Evolutionary conservation across 2,797 vertebrate genomes (phyloP).

Genomic region (Amniataba percoides): DNA sequence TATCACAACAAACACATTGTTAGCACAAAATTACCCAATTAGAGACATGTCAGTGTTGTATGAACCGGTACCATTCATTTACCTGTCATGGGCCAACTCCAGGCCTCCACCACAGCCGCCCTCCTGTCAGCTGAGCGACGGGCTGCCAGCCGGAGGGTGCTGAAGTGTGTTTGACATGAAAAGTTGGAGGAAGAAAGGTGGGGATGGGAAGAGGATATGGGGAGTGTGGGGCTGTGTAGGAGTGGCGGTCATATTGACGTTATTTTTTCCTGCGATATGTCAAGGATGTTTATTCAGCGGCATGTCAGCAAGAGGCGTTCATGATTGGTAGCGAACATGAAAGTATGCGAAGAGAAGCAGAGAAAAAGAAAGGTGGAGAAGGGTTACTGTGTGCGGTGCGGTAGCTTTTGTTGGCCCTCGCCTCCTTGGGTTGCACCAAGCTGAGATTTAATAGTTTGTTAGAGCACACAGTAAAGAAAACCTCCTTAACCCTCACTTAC

Average conservation of each 20-base stretch:
- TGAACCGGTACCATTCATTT: conserved; percentile 63
- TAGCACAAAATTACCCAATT: conserved; percentile 61
- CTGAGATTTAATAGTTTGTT: background rate
- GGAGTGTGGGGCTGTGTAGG: conserved; percentile 49
- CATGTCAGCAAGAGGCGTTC: conserved; percentile 29
- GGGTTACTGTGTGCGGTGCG: background rate
- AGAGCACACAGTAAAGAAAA: conserved; percentile 1
- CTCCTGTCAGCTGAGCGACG: conserved; percentile 66
- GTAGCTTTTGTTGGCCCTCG: background rate
- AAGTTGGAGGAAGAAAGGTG: conserved; percentile 42
- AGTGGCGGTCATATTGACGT: conserved; percentile 47
- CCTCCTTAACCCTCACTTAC: background rate
- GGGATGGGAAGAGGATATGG: conserved; percentile 25
- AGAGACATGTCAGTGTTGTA: conserved; percentile 56
- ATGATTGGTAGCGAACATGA: conserved; percentile 28
- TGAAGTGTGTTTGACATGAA: conserved; percentile 64
- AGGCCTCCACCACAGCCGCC: conserved; percentile 38
- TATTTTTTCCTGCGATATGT: conserved; percentile 45
- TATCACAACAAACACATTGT: conserved; percentile 49
- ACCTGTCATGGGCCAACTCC: conserved; percentile 66
- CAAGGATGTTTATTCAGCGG: conserved; percentile 56
- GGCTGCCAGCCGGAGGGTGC: conserved; percentile 57
- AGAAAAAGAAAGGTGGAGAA: conserved; percentile 4
- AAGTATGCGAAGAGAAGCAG: conserved; percentile 5
- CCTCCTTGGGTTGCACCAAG: background rate